Conservation (phyloP, 2,888 invertebrate species). For the Patella depressa region DNA sequence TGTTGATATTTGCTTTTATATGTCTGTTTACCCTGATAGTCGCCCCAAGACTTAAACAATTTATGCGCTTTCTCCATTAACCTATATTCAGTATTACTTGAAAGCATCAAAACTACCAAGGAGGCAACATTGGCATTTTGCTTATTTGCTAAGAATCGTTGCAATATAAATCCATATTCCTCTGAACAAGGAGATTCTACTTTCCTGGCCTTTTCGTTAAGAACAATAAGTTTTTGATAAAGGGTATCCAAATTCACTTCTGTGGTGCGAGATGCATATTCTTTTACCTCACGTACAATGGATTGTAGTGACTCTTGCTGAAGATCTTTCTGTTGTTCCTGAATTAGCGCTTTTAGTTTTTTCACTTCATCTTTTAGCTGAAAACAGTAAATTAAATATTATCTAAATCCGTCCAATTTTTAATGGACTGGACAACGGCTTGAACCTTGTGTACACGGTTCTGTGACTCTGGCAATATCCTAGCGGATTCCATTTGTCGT, state of each 20-base stretch:
- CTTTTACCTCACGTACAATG: neutral
- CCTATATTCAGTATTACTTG: neutral
- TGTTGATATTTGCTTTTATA: too few relatives aligned
- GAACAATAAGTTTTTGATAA: neutral
- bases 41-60: neutral
- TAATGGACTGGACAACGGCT: neutral
- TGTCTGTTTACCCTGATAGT: neutral
- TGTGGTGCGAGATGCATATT: neutral
- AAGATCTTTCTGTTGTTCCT: neutral
- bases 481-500: neutral
- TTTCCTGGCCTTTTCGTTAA: neutral
- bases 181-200: neutral
- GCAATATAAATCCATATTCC: neutral
- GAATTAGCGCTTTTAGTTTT: neutral
- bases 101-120: neutral
- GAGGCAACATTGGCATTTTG: neutral
- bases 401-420: neutral
- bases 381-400: neutral
- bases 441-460: neutral
- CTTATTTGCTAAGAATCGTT: neutral
- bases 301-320: neutral
- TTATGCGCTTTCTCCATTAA: neutral
- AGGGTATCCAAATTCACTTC: neutral
- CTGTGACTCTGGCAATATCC: neutral
- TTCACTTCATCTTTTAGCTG: neutral